Base-by-base conservation (phyloP, 2,888 invertebrate species). In the Tiliacea citrago region DNA sequence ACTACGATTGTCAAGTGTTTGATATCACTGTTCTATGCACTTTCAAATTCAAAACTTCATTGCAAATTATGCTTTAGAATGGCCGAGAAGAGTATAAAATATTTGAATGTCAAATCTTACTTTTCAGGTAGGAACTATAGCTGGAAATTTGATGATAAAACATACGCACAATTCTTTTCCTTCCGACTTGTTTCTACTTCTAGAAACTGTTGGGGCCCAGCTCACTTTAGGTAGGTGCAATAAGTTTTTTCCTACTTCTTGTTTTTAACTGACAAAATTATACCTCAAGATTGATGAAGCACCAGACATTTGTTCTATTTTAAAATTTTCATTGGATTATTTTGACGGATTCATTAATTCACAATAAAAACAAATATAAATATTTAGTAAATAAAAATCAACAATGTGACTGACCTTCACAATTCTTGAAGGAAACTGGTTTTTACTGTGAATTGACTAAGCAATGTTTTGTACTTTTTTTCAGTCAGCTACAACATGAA, bases 81-180 rank as follows among this genome's bases (percentile, higher is more conserved):
- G 4, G 13, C 4, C 1, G 8, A 10, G 0, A n/a, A 51, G n/a
- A 18, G 10, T 61, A 45, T 24, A 13, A 57, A 18, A 7, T 13
- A 55, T 24, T 39, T 39, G 8, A 24, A 39, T 39, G 21, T 24
- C 4, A 53, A n/a, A 21, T 49, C 9, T 72, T 1, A 39, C 8
- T 62, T 76, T 70, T 24, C 72, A 83, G 83, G 21, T 97, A 74
- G 98, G 97, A 45, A 97, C 97, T 0, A 91, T 98, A 80, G 98
- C 97, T 63, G 98, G 98, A 0, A 98, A 98, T 90, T 90, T 98
- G 71, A 97, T 97, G 93, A 96, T 98, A 68, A 98, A 98, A 90
- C 97, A 98, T 86, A 88, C 93, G 6, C 96, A 97, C 85, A 95
- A 92, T 2, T 97, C 97, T 77, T 98, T 98, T 90, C 97, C 97